Conservation (phyloP, 1,140 invertebrate genomes). For the Papilio xuthus region DNA sequence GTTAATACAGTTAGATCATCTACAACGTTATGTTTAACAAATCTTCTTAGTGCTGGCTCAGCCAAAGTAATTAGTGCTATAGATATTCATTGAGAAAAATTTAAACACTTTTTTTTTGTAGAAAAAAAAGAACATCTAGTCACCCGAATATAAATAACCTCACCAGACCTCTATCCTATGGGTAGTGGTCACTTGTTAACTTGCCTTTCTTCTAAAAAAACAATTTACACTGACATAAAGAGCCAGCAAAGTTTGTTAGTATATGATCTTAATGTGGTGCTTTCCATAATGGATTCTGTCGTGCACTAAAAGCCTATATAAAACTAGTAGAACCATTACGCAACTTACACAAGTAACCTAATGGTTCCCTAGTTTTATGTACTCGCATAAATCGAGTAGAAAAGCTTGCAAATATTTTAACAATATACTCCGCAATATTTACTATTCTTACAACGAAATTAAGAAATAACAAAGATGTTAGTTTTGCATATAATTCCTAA, state of each 20-base stretch:
- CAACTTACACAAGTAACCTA: neutral
- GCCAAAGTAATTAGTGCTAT: too few relatives aligned
- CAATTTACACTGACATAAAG: neutral
- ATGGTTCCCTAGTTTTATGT: neutral
- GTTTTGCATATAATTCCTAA: too few relatives aligned
- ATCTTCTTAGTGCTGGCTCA: too few relatives aligned
- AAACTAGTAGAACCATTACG: slow-evolving; percentile 1
- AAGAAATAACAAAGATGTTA: neutral
- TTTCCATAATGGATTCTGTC: slow-evolving; percentile 5
- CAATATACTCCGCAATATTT: neutral
- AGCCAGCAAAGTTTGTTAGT: neutral
- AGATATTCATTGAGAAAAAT: too few relatives aligned
- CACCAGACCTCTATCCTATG: too few relatives aligned
- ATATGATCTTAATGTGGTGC: neutral
- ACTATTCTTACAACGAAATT: neutral
- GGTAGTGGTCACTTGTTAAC: too few relatives aligned
- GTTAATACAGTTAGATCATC: too few relatives aligned
- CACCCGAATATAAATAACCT: too few relatives aligned
- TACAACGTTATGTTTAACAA: too few relatives aligned
- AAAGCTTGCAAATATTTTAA: neutral
- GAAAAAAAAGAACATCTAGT: too few relatives aligned
- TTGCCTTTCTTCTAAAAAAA: too few relatives aligned
- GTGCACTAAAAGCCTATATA: slow-evolving; percentile 4
- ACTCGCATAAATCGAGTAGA: neutral
- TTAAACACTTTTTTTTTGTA: too few relatives aligned